Conservation (phyloP, 2,888 invertebrate species). For the Calliopum simillimum region DNA sequence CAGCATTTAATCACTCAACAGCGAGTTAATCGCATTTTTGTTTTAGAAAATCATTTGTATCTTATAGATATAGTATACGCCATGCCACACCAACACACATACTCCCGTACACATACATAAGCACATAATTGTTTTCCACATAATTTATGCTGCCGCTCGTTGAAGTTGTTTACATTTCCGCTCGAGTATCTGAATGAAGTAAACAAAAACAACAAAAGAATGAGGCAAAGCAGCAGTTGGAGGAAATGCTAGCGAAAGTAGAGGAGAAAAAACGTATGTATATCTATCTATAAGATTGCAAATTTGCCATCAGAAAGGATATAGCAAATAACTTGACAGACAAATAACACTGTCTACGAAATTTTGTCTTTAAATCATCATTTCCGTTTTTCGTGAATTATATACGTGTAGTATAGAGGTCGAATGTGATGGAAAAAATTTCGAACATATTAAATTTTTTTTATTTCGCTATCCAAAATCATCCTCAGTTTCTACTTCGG, state of each 20-base stretch:
- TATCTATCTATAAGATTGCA: neutral
- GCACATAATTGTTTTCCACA: constrained; percentile 22
- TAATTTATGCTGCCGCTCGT: constrained; percentile 23
- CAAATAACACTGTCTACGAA: constrained; percentile 10
- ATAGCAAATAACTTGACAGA: constrained; percentile 19
- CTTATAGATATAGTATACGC: neutral
- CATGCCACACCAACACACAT: neutral
- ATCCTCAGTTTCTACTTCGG: too few species aligned
- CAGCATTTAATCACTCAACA: constrained; percentile 20
- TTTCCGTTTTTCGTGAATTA: too few species aligned
- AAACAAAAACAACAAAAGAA: neutral
- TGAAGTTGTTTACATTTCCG: constrained; percentile 3
- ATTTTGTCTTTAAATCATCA: too few species aligned
- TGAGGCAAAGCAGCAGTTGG: neutral
- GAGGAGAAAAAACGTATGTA: neutral
- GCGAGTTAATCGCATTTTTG: constrained; percentile 18
- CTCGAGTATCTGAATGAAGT: neutral
- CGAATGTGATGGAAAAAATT: too few species aligned
- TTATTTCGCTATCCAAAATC: too few species aligned
- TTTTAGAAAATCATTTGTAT: constrained; percentile 5
- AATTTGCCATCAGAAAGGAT: constrained; percentile 7
- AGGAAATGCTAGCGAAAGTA: neutral
- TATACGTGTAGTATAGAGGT: too few species aligned
- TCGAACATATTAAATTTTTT: too few species aligned
- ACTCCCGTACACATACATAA: neutral